phyloP scores from a whole-genome alignment of 2,113 vertebrate species.

The Neodontobutis hainanensis region DNA sequence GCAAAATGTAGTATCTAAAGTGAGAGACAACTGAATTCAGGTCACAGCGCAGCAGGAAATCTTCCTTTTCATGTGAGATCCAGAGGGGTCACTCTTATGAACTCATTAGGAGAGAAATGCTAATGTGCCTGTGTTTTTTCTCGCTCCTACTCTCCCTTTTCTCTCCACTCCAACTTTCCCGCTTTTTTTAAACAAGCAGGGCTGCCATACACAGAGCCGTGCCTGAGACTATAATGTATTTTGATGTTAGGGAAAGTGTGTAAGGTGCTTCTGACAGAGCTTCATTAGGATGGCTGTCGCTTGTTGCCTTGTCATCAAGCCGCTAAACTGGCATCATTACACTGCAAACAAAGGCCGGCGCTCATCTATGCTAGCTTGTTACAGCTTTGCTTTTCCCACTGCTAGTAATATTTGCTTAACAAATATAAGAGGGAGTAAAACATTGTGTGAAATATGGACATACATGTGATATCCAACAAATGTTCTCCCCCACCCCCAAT shows the following conservation, averaged over 20 bases:
- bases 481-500: slow-evolving; percentile 20
- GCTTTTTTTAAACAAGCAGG: slow-evolving; percentile 47
- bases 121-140: slow-evolving; percentile 65
- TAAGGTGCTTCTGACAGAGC: slow-evolving; percentile 40
- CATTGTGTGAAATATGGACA: slow-evolving; percentile 3
- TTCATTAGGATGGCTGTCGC: slow-evolving; percentile 47
- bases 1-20: slow-evolving; percentile 74
- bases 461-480: slow-evolving; percentile 8
- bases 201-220: slow-evolving; percentile 6
- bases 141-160: slow-evolving; percentile 21
- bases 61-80: slow-evolving; percentile 89
- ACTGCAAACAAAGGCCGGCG: slow-evolving; percentile 28
- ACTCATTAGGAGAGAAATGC: slow-evolving; percentile 91
- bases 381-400: background rate
- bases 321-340: slow-evolving; percentile 31
- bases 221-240: slow-evolving; percentile 28
- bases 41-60: slow-evolving; percentile 85
- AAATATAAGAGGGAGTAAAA: background rate
- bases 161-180: slow-evolving; percentile 45
- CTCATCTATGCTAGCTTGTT: background rate
- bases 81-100: slow-evolving; percentile 86
- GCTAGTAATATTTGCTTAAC: slow-evolving; percentile 4
- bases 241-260: slow-evolving; percentile 44
- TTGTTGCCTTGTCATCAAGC: slow-evolving; percentile 50
- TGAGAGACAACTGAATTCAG: slow-evolving; percentile 83